Base-by-base conservation (phyloP, 1,140 invertebrate species). In the Ostrea denselamellosa region DNA sequence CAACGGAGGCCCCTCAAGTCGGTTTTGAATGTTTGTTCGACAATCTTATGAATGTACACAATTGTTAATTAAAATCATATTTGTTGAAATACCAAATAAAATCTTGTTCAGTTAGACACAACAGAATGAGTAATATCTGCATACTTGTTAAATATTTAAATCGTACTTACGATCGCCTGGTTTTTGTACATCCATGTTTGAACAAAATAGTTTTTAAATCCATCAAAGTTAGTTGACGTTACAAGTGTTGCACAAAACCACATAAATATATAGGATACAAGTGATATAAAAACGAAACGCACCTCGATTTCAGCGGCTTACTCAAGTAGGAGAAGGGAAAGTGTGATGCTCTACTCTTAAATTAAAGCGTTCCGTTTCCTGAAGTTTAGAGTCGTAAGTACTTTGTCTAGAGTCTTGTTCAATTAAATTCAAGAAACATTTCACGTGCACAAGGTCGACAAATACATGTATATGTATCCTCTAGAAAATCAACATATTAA, bases 331-430 rank as follows among this genome's bases (percentile, higher is more conserved):
- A 62, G 56, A n/a, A 62, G 56, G 56, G 28, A 34, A 12, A 77
- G 68, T 28, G 65, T 12, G 22, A 10, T 77, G 68, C n/a, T 77
- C 68, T 25, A 77, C 68, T 77, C 28, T 77, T 25, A 77, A 77
- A 14, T 77, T 25, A 34, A 77, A 77, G 68, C 28, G 68, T 34
- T 14, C 68, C 68, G 68, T 77, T 77, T 77, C 68, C 68, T 77
- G 10, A 12, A 10, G 65, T 71, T 71, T 34, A 77, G 14, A 62
- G 56, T 17, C 56, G 19, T 62, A 77, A 34, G 25, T 5, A 77
- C 14, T 28, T 10, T 77, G 17, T 62, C n/a, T 77, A 28, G 28
- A 34, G 68, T 9, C 25, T 14, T n/a, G n/a, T n/a, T 5, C 28
- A 4, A 77, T 10, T 12, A 28, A 77, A 25, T 77, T 28, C 10